Conservation (phyloP, 2,797 vertebrate genomes). For the Clarias pachynema region DNA sequence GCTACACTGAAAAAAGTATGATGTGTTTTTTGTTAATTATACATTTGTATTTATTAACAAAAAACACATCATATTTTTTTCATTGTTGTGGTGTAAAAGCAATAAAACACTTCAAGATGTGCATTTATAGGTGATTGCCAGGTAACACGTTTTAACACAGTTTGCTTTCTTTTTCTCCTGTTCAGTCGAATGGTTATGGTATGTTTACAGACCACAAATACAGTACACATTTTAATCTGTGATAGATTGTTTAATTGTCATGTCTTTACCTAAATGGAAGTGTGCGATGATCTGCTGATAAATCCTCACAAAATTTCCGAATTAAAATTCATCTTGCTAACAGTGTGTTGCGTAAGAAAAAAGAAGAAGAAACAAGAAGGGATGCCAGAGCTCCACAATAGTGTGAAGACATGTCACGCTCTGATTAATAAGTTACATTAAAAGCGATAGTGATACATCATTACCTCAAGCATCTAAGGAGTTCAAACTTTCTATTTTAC, state of each 20-base stretch:
- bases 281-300: slow-evolving; percentile 78
- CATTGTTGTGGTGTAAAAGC: neutral
- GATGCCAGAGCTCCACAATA: slow-evolving; percentile 81
- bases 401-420: slow-evolving; percentile 92
- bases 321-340: slow-evolving; percentile 94
- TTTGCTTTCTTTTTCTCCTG: neutral
- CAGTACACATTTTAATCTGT: neutral
- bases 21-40: too few species aligned
- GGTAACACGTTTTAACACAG: neutral
- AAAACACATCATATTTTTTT: too few species aligned
- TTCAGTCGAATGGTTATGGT: neutral
- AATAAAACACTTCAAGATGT: neutral
- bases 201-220: neutral
- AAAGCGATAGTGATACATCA: slow-evolving; percentile 99
- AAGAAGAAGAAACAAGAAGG: slow-evolving; percentile 70
- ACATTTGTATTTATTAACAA: too few species aligned
- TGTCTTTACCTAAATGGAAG: neutral
- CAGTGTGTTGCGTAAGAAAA: slow-evolving; percentile 93
- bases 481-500: slow-evolving; percentile 73
- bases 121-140: neutral
- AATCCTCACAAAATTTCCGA: slow-evolving; percentile 89
- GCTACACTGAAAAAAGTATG: neutral
- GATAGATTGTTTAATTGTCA: neutral
- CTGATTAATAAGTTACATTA: slow-evolving; percentile 99
- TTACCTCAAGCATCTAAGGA: slow-evolving; percentile 89